Percentiles rank a stretch among this genome's conserved stretches.
Conservation (phyloP, 2,888 invertebrate genomes). For the Archips xylosteana region DNA sequence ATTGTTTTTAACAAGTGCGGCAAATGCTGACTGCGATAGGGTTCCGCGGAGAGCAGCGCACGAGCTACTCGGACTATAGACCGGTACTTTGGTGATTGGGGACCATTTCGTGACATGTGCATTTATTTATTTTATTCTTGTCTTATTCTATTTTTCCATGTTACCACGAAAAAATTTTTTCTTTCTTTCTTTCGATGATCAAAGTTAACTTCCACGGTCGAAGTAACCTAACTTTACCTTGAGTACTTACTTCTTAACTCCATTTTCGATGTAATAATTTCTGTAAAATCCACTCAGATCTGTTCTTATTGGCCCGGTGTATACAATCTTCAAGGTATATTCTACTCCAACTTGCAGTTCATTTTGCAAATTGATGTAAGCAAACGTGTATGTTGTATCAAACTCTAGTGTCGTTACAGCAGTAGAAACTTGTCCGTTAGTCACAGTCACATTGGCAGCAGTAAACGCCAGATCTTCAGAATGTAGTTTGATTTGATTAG, state of each 20-base stretch:
- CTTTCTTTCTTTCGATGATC: too few species aligned
- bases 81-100: too few species aligned
- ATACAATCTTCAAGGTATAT: conserved; percentile 82
- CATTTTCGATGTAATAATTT: conserved; percentile 82
- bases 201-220: too few species aligned
- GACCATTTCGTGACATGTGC: too few species aligned
- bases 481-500: conserved; percentile 73
- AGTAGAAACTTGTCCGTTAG: conserved; percentile 49
- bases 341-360: conserved; percentile 63
- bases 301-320: conserved; percentile 82
- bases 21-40: too few species aligned
- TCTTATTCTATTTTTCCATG: too few species aligned
- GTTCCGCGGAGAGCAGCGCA: too few species aligned
- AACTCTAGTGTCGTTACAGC: conserved; percentile 62
- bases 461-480: conserved; percentile 67
- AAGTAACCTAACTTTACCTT: too few species aligned
- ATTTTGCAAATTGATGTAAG: conserved; percentile 72
- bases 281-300: conserved; percentile 87
- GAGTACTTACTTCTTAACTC: conserved; percentile 80
- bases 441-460: conserved; percentile 57
- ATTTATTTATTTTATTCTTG: too few species aligned
- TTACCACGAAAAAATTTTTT: too few species aligned
- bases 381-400: conserved; percentile 74
- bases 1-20: too few species aligned
- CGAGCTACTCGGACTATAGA: too few species aligned